A percentile compares a stretch with the other conserved stretches of the same genome.
Conservation (phyloP, 92 coral and sea anemone genomes). For the Meandrina meandrites region DNA sequence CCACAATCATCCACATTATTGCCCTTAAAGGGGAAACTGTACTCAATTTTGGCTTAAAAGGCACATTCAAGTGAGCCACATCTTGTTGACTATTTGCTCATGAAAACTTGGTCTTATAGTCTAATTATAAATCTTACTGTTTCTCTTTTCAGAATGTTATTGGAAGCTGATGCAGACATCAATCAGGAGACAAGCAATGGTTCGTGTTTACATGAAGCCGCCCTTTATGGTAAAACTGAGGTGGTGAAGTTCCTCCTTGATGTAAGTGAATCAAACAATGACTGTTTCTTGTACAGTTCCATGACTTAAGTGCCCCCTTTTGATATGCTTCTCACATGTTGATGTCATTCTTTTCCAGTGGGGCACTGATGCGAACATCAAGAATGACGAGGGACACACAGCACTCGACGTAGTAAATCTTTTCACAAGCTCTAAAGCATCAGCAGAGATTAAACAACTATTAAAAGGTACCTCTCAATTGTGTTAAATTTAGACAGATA, state of each 20-base stretch:
- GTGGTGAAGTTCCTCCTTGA: conserved; percentile 87
- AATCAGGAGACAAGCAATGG: conserved; percentile 85
- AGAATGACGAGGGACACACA: conserved; percentile 86
- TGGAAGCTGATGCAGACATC: conserved; percentile 87
- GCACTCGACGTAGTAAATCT: conserved; percentile 85
- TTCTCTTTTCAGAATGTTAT: conserved; percentile 61
- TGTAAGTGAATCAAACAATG: conserved; percentile 55
- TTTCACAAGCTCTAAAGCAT: conserved; percentile 91
- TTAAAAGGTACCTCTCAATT: conserved; percentile 97
- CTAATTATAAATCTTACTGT: background rate
- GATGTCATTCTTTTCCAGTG: background rate
- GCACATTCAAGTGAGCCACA: background rate
- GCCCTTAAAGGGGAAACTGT: background rate
- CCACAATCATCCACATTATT: no score
- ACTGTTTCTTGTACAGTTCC: background rate
- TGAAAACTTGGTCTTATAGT: background rate
- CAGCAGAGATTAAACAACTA: conserved; percentile 87
- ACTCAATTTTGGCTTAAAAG: background rate
- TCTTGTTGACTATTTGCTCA: background rate
- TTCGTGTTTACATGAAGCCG: conserved; percentile 88
- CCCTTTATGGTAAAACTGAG: conserved; percentile 93
- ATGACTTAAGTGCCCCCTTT: background rate
- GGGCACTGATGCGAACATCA: conserved; percentile 52
- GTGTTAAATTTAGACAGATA: no score
- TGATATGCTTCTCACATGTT: background rate